Evolutionary conservation across 2,797 vertebrate species (phyloP).

Genomic region (Cynopterus sphinx): DNA sequence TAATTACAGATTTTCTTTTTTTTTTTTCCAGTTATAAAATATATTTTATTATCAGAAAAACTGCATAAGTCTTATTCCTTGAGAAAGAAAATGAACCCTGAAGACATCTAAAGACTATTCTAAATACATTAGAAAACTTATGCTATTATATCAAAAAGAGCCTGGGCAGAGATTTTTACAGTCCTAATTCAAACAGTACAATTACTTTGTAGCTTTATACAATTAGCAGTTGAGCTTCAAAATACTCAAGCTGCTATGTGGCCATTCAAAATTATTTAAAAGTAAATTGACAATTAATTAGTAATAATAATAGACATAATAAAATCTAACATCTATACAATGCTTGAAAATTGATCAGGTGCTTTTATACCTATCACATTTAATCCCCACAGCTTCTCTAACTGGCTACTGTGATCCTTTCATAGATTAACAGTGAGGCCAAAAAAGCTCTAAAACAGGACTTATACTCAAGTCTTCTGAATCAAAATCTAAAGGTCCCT

Average conservation of each 20-base stretch:
- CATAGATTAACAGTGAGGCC: not conserved
- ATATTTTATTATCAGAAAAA: conserved; percentile 9
- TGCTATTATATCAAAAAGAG: not conserved
- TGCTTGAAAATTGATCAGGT: not conserved
- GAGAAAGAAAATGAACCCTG: conserved; percentile 37
- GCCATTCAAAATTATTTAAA: conserved; percentile 5
- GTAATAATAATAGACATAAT: not conserved
- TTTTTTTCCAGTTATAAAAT: not conserved
- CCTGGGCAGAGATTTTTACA: not conserved
- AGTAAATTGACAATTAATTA: not conserved
- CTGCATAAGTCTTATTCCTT: not conserved
- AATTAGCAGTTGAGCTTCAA: not conserved
- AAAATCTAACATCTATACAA: not conserved
- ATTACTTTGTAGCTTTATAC: not conserved
- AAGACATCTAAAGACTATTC: not conserved
- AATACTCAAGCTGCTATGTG: not conserved
- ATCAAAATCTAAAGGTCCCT: not conserved
- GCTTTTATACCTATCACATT: not conserved
- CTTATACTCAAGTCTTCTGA: not conserved
- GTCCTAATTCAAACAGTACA: not conserved
- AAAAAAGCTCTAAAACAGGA: not conserved
- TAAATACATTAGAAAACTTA: conserved; percentile 39
- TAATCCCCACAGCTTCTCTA: not conserved
- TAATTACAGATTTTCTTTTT: not conserved
- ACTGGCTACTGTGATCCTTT: not conserved